Conservation (phyloP, 2,113 vertebrate species). For the Oophaga pumilio region DNA sequence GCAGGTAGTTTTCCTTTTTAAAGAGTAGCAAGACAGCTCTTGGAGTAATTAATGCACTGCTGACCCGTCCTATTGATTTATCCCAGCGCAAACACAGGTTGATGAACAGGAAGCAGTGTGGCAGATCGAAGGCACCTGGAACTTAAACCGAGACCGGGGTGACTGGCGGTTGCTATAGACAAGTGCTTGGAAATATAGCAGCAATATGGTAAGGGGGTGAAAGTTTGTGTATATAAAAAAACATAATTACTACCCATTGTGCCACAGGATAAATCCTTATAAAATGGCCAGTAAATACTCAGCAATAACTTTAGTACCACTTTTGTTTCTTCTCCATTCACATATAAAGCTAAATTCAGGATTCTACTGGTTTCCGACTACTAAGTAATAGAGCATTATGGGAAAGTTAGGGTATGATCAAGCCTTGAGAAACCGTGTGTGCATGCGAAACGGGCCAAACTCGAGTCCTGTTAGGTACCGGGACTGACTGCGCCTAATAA, state of each 20-base stretch:
- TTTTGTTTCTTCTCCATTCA: too few species aligned
- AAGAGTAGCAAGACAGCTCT: constrained; percentile 38
- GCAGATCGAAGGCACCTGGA: constrained; percentile 37
- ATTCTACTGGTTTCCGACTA: not conserved
- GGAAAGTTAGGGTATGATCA: not conserved
- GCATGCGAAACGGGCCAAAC: too few species aligned
- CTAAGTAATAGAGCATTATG: too few species aligned
- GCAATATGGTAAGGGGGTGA: not conserved
- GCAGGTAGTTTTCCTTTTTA: constrained; percentile 45
- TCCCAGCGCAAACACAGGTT: constrained; percentile 45
- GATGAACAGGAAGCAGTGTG: constrained; percentile 44
- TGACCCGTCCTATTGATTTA: constrained; percentile 58
- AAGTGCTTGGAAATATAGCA: not conserved
- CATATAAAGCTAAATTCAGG: not conserved
- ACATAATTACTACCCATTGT: not conserved
- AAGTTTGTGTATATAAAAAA: not conserved
- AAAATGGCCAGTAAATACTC: not conserved
- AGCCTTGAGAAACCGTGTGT: too few species aligned
- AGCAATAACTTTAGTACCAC: too few species aligned
- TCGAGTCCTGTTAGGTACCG: too few species aligned
- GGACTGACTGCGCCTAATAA: too few species aligned
- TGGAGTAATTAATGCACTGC: constrained; percentile 55
- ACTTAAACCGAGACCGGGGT: not conserved
- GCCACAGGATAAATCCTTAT: not conserved
- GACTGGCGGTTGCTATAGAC: not conserved